Conservation (phyloP, 2,797 vertebrate genomes). For the Coreius guichenoti region DNA sequence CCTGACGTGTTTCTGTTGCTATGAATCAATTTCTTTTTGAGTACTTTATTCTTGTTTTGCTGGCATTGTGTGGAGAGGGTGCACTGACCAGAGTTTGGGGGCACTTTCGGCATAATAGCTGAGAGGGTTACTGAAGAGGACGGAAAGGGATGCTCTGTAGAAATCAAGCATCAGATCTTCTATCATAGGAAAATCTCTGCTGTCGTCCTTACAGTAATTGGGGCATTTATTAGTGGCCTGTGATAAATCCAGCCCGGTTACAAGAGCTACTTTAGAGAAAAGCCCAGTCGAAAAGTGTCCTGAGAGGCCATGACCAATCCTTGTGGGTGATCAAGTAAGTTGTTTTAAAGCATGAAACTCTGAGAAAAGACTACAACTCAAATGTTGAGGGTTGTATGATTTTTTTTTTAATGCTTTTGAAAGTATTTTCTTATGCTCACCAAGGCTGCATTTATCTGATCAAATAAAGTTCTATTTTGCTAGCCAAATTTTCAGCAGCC, state of each 20-base stretch:
- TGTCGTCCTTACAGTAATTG: conserved; percentile 78
- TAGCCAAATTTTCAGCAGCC: background rate
- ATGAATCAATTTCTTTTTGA: conserved; percentile 81
- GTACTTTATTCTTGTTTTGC: conserved; percentile 77
- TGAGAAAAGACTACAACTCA: background rate
- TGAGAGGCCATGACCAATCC: conserved; percentile 73
- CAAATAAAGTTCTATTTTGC: background rate
- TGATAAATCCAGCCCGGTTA: conserved; percentile 76
- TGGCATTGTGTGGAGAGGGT: conserved; percentile 69
- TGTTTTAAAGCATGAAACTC: background rate
- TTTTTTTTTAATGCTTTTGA: background rate
- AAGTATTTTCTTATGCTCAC: background rate
- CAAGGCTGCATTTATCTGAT: background rate
- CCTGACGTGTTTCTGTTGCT: conserved; percentile 81
- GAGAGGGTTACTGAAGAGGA: conserved; percentile 69
- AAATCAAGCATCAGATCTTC: conserved; percentile 74
- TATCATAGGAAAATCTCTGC: conserved; percentile 77
- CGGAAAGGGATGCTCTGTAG: conserved; percentile 71
- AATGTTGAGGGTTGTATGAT: background rate
- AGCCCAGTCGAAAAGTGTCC: conserved; percentile 71
- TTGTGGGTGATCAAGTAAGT: conserved; percentile 75
- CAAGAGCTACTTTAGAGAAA: conserved; percentile 74
- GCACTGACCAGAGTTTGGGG: conserved; percentile 71
- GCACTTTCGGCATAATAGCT: conserved; percentile 67
- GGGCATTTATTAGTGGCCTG: conserved; percentile 77